Percentiles rank a stretch among this genome's conserved stretches.
Conservation (phyloP, 2,797 vertebrate genomes). For the Champsocephalus esox region DNA sequence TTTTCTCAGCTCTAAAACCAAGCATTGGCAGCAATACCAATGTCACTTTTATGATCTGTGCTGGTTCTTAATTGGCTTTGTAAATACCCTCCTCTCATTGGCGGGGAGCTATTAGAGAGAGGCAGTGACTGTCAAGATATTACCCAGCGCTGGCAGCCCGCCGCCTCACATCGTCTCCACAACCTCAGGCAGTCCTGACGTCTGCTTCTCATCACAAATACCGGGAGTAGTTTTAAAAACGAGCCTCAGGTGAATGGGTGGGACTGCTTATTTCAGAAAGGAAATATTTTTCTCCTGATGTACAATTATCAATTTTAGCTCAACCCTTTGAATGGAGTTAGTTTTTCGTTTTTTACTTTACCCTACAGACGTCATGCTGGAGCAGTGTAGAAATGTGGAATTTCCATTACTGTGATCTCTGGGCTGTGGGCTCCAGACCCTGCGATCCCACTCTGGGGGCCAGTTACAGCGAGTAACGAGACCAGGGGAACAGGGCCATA, state of each 20-base stretch:
- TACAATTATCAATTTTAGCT: constrained; percentile 25
- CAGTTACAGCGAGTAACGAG: constrained; percentile 85
- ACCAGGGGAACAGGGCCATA: constrained; percentile 81
- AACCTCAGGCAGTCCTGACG: constrained; percentile 37
- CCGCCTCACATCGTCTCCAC: constrained; percentile 37
- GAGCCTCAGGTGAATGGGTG: constrained; percentile 16
- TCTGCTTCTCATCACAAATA: constrained; percentile 28
- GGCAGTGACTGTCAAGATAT: constrained; percentile 41
- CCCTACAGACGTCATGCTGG: constrained; percentile 61
- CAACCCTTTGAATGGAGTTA: constrained; percentile 20
- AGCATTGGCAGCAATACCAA: not conserved
- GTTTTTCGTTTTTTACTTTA: constrained; percentile 18
- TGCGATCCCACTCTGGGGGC: constrained; percentile 80
- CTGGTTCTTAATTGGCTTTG: constrained; percentile 67
- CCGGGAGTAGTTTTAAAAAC: not conserved
- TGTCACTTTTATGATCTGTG: constrained; percentile 67
- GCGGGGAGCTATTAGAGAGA: constrained; percentile 37
- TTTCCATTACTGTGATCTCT: constrained; percentile 82
- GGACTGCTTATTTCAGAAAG: constrained; percentile 25
- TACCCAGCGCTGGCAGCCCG: constrained; percentile 14
- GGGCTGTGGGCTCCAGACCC: constrained; percentile 70
- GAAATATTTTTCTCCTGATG: constrained; percentile 33
- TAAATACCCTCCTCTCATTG: constrained; percentile 57
- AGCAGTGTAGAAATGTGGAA: constrained; percentile 73
- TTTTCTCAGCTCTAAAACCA: not conserved